Base-by-base conservation (phyloP, 2,797 vertebrate species). In the Menidia menidia region DNA sequence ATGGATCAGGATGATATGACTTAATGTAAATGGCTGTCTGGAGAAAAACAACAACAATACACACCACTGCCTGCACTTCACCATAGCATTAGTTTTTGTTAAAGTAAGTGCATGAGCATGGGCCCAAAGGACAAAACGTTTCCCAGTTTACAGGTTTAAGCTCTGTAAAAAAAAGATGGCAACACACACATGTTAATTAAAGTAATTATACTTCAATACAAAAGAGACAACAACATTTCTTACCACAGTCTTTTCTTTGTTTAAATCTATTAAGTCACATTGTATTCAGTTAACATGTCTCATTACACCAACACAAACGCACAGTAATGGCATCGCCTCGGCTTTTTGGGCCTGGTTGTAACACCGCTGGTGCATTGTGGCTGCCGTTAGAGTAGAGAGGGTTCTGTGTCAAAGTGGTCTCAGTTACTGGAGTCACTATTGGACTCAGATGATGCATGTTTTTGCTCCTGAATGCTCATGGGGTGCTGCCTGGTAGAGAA, bases 61-160 rank as follows among this genome's bases (percentile, higher is more conserved):
- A 48, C 18, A 19, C 14, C 16, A 53, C 15, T 42, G 52, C 47
- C 55, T 67, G 41, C 41, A 61, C 56, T 73, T 71, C 54, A 62
- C 45, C 73, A 31, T 68, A 61, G 75, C 39, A 62, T 55, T 56
- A 63, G 52, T 33, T 73, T 57, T 58, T 64, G 42, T 78, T 61
- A 64, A 64, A 71, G 31, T 55, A 48, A 73, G 72, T 59, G 58
- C 68, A 41, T 41, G 57, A 68, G 43, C 73, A 61, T 47, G 12
- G 64, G 44, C 81, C 19, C 61, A 70, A 60, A 64, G 62, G 68
- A 73, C 81, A 60, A 80, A 77, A 83, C 73, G 73, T 77, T 86
- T 68, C 39, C 72, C 83, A 75, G 71, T 78, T 61, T 77, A 25
- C 64, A 79, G 67, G 82, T 83, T 85, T 71, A 78, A 80, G 81